Evolutionary conservation across 2,797 vertebrate genomes (phyloP).

Genomic region (Sus cebifrons): DNA sequence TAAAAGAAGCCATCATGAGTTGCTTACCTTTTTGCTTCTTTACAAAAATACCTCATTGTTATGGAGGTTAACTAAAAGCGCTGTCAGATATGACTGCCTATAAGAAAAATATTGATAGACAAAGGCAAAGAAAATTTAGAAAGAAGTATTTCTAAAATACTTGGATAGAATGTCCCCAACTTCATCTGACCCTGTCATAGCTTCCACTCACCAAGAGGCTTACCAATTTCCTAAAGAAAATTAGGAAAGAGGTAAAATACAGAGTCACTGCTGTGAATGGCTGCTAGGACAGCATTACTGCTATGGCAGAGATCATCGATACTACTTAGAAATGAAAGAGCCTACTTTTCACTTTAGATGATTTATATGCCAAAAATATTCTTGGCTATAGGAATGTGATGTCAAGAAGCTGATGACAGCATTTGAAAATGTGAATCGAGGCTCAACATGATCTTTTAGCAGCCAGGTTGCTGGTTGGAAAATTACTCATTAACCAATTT

Average conservation of each 20-base stretch:
- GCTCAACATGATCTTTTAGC: not conserved
- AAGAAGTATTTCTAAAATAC: not conserved
- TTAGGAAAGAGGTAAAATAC: not conserved
- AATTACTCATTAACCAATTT: not conserved
- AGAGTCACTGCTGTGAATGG: not conserved
- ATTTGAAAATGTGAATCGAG: not conserved
- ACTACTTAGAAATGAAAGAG: not conserved
- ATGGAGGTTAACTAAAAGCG: not conserved
- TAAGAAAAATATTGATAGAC: not conserved
- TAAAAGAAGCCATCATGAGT: not conserved
- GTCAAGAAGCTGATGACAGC: not conserved
- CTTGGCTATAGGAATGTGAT: not conserved
- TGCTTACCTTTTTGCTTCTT: not conserved
- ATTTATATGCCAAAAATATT: not conserved
- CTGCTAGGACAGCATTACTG: not conserved
- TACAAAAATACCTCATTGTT: not conserved
- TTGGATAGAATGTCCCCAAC: not conserved
- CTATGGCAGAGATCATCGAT: not conserved
- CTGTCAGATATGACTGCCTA: not conserved
- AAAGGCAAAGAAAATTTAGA: not conserved
- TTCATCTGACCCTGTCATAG: not conserved
- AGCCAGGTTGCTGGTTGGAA: not conserved
- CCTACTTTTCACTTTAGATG: not conserved
- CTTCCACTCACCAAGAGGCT: not conserved
- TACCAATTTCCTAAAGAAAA: not conserved